Base-by-base conservation (phyloP, 2,113 vertebrate species). In the Xenopus laevis region DNA sequence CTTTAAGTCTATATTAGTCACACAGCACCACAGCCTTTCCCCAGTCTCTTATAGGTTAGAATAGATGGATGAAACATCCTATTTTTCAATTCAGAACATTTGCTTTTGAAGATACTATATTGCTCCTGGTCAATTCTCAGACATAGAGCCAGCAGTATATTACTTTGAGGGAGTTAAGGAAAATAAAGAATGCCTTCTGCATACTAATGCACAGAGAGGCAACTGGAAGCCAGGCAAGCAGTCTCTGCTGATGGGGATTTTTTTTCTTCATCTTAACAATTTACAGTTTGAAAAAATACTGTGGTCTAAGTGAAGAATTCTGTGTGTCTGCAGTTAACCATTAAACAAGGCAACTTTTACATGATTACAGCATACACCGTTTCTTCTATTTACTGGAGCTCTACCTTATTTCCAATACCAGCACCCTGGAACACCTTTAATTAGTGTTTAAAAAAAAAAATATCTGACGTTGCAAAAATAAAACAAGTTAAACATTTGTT, bases 301-400 rank as follows among this genome's bases (percentile, higher is more conserved):
- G 44, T 16, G 50, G 52, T 62, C n/a, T 70, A 46, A 18, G 40
- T 17, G 57, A 50, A 71, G 20, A 62, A 61, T 71, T 50, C 69
- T 50, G 44, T 20, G 59, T 62, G n/a, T 68, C 65, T 75, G 65
- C 23, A 18, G 65, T 76, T 76, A 69, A 76, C 69, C 53, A 76
- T 69, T 69, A 69, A 21, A 68, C 47, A 21, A 17, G 10, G 27
- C 58, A 30, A 23, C n/a, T 21, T 30, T 65, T 17, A 11, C 33
- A 45, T 40, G 15, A 13, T 15, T 8, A 63, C 44, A 15, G 20
- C 16, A 65, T 46, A n/a, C 16, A 65, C 63, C 17, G 63, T 65
- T 44, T 65, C 10, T 44, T 27, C 16, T 9, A 59, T 50, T 23
- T 68, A 13, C n/a, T 16, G 46, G 23, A 62, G 17, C 20, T 52